Evolutionary conservation across 2,888 invertebrate species (phyloP), one percentile per base, ranked within the genome.

Genomic region (Cetonia aurata): DNA sequence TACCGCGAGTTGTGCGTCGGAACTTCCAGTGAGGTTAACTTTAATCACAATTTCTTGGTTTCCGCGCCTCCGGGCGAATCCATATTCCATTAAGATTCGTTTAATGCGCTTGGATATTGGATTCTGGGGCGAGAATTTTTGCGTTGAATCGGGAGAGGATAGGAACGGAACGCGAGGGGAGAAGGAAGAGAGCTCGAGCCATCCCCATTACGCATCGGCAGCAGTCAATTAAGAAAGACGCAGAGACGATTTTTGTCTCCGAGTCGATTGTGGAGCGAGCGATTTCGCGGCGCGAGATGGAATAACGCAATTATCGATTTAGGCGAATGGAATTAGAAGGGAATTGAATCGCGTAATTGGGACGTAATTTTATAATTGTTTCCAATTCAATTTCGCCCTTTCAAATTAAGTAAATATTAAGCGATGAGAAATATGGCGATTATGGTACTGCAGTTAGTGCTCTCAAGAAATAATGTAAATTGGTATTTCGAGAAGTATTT

Each of bases 21-120:
- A 71, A 69, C 66, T 66, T 69, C 71, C 70, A 67, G 25, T 3
- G 76, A 71, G 75, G 76, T 75, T 75, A 75, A 74, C 72, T 75
- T 77, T 77, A 76, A 77, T 77, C 74, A 72, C 75, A 74, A 71
- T 77, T 75, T 74, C 75, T 74, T 74, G 75, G 74, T 75, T 76
- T 75, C 71, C 44, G 60, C 59, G 65, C 71, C 73, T 13, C 13
- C 41, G 55, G 73, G 71, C 66, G 55, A 68, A 65, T 67, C 69
- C 70, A 70, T 72, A 72, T 73, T 75, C 74, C 72, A 75, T 75
- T 73, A 71, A 69, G 46, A 42, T 57, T 42, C 50, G 52, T 65
- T 60, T 52, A 67, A 4, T 25, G 60, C 53, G 67, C 15, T 66
- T 67, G 46, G 44, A 62, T 44, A 50, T 69, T n/a, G 19, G 70